Evolutionary conservation across 2,888 invertebrate species (phyloP), one percentile per base, ranked within the genome.

Genomic region (Dicranocentrus wangi): DNA sequence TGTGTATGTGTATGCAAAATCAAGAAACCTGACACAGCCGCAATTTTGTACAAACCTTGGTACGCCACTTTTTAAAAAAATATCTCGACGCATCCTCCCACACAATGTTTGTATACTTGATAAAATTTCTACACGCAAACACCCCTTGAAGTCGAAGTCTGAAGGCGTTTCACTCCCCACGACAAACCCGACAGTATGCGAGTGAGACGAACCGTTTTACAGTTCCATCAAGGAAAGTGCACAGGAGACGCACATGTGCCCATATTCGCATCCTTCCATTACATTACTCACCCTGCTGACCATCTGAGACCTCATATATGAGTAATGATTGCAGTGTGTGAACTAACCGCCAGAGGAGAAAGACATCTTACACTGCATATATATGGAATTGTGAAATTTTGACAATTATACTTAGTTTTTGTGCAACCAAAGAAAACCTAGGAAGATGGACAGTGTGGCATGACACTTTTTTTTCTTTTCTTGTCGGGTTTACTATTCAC

Each of bases 361-460:
- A n/a, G n/a, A n/a, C n/a, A n/a, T n/a, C n/a, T n/a, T n/a, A n/a
- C n/a, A n/a, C n/a, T n/a, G n/a, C 19, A 25, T 25, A 25, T 55
- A 25, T 25, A 55, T 60, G 60, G 32, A 60, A 60, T 60, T 60
- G 60, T 32, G 60, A 60, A 60, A 60, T 60, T n/a, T 60, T 60
- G 60, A 28, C 60, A 60, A 60, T 60, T 60, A 60, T 32, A 27
- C 60, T 27, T 60, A n/a, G n/a, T 60, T 15, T 60, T 60, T 60
- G 60, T 28, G 28, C 28, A 60, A 60, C 27, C 13, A 58, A 27
- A 58, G 28, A 63, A 55, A 55, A 19, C 23, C 23, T 55, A 21
- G 13, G 10, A 21, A 43, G 42, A 42, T 42, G 43, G 61, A 32
- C 23, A 17, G 25, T 8, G 39, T 28, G n/a, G 65, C 65, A 65